Base-by-base conservation (phyloP, 1,140 invertebrate genomes). In the Apocrypta bakeri region DNA sequence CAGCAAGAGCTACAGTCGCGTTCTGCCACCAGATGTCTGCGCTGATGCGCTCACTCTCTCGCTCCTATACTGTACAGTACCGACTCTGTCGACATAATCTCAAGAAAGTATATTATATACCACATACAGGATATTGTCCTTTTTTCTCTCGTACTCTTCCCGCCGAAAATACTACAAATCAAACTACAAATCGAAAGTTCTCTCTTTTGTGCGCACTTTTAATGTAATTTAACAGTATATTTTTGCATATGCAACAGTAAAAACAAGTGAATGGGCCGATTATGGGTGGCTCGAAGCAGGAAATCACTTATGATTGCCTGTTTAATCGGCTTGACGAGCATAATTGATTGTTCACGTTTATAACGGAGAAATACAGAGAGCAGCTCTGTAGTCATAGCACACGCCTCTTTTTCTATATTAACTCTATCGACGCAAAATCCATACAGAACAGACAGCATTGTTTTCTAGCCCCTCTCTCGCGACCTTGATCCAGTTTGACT, bases 271-370 rank as follows among this genome's bases (percentile, higher is more conserved):
- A n/a, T n/a, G n/a, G n/a, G 33, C 33, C 12, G 24, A 40, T n/a
- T n/a, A n/a, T n/a, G n/a, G n/a, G n/a, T n/a, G n/a, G n/a, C 12
- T 72, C 80, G 37, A 64, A 56, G 71, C 84, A 85, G 84, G 85
- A 86, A 86, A 81, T 85, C 61, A 84, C 63, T 85, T 84, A 75
- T 83, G 78, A 83, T 84, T 84, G 56, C 72, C 66, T 25, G 72
- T n/a, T 27, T 73, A 85, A 83, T 83, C 72, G 79, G 42, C 63
- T 66, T 80, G 77, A 84, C 64, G 80, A 82, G 82, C 77, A 69
- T 83, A 83, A 83, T 83, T 83, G 63, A 83, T 83, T 56, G 68
- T 40, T 12, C 61, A 24, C 24, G 72, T 17, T 6, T 8, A 29
- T 14, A n/a, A 3, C 27, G 29, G 3, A 63, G 3, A 29, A 7